Conservation (phyloP, 2,113 vertebrate genomes). For the Otis tarda region DNA sequence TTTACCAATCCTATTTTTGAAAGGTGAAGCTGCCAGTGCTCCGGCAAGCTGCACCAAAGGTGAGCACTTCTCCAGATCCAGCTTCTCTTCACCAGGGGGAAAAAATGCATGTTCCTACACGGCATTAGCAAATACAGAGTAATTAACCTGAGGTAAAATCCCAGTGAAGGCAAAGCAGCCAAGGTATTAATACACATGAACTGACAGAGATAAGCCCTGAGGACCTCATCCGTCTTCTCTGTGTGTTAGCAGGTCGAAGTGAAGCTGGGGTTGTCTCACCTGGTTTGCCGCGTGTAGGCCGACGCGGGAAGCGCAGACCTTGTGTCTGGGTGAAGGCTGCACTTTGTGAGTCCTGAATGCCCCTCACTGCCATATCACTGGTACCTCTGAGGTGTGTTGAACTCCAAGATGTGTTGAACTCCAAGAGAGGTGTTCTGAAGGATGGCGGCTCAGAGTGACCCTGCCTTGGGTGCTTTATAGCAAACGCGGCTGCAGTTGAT, state of each 20-base stretch:
- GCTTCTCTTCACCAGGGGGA: background rate
- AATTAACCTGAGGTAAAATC: constrained; percentile 53
- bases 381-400: background rate
- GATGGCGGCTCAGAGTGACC: background rate
- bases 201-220: constrained; percentile 18
- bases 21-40: background rate
- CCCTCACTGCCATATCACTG: background rate
- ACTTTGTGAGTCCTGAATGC: background rate
- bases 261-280: background rate
- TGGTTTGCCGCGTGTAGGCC: background rate
- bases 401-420: background rate
- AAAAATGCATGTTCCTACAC: background rate
- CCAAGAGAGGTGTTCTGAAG: background rate
- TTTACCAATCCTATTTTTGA: background rate
- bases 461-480: fast-evolving
- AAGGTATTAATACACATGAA: constrained; percentile 12
- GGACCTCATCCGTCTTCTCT: background rate
- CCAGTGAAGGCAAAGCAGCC: constrained; percentile 4
- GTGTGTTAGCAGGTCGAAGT: background rate
- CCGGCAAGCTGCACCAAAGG: background rate
- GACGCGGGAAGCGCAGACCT: background rate
- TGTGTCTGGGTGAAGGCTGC: background rate
- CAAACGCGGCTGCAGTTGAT: background rate
- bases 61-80: background rate
- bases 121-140: background rate